A percentile compares a stretch with the other conserved stretches of the same genome.
phyloP scores from a whole-genome alignment of 2,113 vertebrate species.

The Garra rufa region DNA sequence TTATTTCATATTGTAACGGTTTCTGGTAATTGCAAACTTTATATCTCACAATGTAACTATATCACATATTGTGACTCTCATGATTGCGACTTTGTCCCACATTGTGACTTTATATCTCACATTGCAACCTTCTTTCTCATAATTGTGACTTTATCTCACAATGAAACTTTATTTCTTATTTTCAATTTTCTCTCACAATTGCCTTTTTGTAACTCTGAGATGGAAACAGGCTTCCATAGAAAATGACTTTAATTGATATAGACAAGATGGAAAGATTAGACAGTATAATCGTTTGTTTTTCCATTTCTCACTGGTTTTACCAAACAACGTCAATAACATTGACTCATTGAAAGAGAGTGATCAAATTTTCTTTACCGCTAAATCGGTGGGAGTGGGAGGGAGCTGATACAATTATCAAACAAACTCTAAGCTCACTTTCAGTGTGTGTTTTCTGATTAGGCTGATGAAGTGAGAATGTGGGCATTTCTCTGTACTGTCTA shows the following conservation, averaged over 20 bases:
- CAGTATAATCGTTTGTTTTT: not conserved
- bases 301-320: not conserved
- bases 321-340: constrained; percentile 33
- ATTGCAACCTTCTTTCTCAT: not conserved
- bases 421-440: constrained; percentile 35
- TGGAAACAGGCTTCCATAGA: not conserved
- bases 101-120: not conserved
- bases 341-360: constrained; percentile 10
- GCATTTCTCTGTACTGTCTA: constrained; percentile 55
- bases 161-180: not conserved
- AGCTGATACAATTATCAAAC: constrained; percentile 15
- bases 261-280: not conserved
- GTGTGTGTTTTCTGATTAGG: constrained; percentile 47
- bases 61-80: not conserved
- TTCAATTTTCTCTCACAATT: not conserved
- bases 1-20: not conserved
- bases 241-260: not conserved
- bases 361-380: constrained; percentile 30
- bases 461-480: constrained; percentile 47
- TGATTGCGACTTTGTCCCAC: not conserved
- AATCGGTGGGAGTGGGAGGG: constrained; percentile 12
- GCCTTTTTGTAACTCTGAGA: not conserved
- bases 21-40: not conserved
- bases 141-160: not conserved
- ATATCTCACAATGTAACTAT: not conserved